Evolutionary conservation across 1,140 invertebrate genomes (phyloP).

Genomic region (Zaprionus davidi): DNA sequence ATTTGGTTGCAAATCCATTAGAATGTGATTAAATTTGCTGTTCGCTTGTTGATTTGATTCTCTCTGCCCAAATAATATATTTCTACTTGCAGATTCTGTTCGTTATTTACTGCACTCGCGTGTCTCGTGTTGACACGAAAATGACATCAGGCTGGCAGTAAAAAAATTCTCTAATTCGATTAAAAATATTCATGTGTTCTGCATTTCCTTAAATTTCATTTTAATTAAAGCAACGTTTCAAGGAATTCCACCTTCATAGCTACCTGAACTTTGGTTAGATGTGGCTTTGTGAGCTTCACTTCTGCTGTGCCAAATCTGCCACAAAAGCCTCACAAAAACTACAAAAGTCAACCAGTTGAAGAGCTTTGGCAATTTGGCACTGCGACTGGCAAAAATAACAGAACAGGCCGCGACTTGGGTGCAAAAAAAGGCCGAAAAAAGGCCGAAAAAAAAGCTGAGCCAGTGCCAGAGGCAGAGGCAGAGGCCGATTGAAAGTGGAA

Average conservation of each 20-base stretch:
- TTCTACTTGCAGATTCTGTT: not conserved
- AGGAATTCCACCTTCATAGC: not conserved
- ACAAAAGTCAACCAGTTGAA: constrained; percentile 50
- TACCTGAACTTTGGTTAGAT: not conserved
- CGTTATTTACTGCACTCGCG: not conserved
- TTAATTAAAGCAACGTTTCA: not conserved
- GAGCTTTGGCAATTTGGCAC: constrained; percentile 38
- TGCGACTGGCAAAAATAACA: not conserved
- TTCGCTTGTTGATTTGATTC: not conserved
- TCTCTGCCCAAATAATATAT: too few species aligned
- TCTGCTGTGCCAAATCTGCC: constrained; percentile 20
- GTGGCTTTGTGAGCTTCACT: not conserved
- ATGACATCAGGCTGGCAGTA: not conserved
- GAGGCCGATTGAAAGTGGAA: not conserved
- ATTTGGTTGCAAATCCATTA: constrained; percentile 28
- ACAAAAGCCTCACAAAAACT: constrained; percentile 23
- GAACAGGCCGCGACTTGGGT: constrained; percentile 9
- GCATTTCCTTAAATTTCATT: not conserved
- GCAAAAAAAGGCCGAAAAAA: not conserved
- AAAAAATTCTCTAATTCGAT: not conserved
- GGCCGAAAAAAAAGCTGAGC: not conserved
- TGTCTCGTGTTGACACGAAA: not conserved
- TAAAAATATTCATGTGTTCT: not conserved
- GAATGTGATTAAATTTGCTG: constrained; percentile 40
- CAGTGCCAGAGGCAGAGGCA: not conserved